These are phyloP conservation scores for Plestiodon gilberti DNA, from an alignment of 2,113 vertebrate genomes.

Conservation along the genomic window DNA sequence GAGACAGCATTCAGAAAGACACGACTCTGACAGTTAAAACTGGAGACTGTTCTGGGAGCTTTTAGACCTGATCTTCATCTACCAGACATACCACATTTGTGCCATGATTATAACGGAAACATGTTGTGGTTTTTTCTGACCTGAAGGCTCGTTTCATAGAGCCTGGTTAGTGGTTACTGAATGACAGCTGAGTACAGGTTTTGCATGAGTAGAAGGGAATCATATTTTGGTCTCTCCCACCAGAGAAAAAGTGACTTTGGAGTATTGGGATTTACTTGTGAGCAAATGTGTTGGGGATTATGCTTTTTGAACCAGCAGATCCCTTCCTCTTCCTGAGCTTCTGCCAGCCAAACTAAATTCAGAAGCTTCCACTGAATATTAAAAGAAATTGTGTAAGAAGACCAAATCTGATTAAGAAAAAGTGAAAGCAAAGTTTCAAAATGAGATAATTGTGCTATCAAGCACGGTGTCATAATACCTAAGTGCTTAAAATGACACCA, in stretches of 20 bases:
- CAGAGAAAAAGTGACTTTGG: not conserved
- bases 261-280: not conserved
- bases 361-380: not conserved
- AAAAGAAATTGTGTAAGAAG: not conserved
- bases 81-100: not conserved
- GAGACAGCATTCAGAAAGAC: not conserved
- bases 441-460: slow-evolving; percentile 21
- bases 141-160: not conserved
- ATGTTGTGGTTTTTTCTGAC: not conserved
- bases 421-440: not conserved
- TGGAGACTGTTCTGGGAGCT: not conserved
- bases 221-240: not conserved
- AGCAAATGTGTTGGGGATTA: not conserved
- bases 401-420: not conserved
- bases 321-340: not conserved
- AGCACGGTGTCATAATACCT: slow-evolving; percentile 8
- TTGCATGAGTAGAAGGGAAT: not conserved
- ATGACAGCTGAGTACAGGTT: no score
- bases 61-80: not conserved
- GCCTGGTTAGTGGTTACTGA: no score
- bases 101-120: not conserved
- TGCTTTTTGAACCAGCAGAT: not conserved
- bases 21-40: not conserved
- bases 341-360: not conserved
- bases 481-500: slow-evolving; percentile 1